A percentile compares a stretch with the other conserved stretches of the same genome.
Conservation (phyloP, 2,113 vertebrate species). For the Ivindomyrus marchei region DNA sequence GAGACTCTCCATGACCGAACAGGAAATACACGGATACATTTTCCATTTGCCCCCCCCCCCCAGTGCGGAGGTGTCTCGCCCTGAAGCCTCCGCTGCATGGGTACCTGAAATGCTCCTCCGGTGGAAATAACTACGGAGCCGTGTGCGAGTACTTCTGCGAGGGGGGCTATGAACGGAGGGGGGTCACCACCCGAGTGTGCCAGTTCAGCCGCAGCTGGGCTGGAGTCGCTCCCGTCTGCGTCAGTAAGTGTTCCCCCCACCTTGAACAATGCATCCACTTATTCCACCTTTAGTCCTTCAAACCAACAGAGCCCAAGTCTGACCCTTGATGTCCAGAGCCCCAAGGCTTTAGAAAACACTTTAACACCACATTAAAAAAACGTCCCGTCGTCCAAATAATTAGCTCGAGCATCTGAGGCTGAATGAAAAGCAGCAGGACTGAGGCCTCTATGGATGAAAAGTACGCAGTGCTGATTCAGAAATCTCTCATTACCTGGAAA, state of each 20-base stretch:
- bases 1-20: neutral
- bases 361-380: neutral
- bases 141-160: constrained; percentile 83
- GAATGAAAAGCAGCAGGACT: neutral
- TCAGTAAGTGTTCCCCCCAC: constrained; percentile 60
- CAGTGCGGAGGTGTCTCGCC: constrained; percentile 76
- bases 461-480: neutral
- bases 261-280: neutral
- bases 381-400: neutral
- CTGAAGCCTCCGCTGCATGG: constrained; percentile 75
- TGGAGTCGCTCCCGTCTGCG: constrained; percentile 63
- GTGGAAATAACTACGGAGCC: constrained; percentile 79
- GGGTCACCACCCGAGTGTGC: constrained; percentile 69
- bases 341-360: neutral
- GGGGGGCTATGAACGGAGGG: constrained; percentile 74
- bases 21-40: neutral
- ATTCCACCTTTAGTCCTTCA: neutral
- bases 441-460: neutral
- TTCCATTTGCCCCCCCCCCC: neutral
- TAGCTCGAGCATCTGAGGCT: neutral
- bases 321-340: neutral
- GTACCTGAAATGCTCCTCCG: constrained; percentile 77
- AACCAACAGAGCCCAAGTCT: neutral
- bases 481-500: neutral
- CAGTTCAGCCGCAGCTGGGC: constrained; percentile 80